Conservation (phyloP, 2,113 vertebrate species). For the Saccopteryx bilineata region DNA sequence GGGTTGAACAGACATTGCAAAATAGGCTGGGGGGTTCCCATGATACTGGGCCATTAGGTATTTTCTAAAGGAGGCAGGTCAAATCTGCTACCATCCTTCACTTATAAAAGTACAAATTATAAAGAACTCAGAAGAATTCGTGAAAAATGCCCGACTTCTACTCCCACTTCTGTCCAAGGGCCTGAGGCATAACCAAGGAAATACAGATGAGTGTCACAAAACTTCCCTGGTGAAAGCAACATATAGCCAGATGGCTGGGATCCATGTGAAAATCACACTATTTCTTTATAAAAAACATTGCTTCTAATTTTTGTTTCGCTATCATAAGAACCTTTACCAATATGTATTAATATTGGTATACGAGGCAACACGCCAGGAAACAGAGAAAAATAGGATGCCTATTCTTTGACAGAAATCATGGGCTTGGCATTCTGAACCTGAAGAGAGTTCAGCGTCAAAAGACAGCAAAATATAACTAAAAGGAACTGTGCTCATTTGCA, state of each 20-base stretch:
- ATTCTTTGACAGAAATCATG: constrained; percentile 31
- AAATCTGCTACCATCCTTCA: not conserved
- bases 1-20: constrained; percentile 13
- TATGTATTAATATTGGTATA: not conserved
- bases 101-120: not conserved
- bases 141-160: not conserved
- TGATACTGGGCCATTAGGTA: not conserved
- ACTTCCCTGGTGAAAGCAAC: constrained; percentile 13
- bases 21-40: not conserved
- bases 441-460: not conserved
- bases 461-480: not conserved
- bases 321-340: constrained; percentile 41
- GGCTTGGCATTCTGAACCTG: constrained; percentile 31
- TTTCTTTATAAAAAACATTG: constrained; percentile 15
- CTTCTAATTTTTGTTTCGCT: constrained; percentile 48
- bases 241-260: not conserved
- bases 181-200: not conserved
- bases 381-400: not conserved
- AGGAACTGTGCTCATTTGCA: constrained; percentile 3
- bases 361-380: constrained; percentile 31
- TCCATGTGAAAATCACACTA: not conserved
- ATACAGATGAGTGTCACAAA: not conserved
- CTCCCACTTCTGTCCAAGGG: not conserved
- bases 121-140: not conserved
- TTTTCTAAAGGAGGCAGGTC: not conserved